Base-by-base conservation (phyloP, 1,140 invertebrate genomes). In the Tetragnatha versicolor region DNA sequence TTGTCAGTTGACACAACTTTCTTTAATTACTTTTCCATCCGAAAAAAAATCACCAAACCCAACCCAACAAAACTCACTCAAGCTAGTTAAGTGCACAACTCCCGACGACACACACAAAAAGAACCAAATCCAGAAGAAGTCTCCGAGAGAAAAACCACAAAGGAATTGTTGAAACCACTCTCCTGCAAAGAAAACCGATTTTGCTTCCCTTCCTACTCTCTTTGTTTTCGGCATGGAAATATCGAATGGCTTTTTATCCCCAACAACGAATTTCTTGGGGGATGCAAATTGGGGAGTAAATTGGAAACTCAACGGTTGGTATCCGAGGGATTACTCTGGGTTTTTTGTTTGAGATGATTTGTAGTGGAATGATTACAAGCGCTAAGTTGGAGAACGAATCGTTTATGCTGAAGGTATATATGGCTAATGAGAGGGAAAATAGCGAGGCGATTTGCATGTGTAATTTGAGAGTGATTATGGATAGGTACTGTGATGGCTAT, bases 261-360 rank as follows among this genome's bases (percentile, higher is more conserved):
- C 14, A n/a, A 42, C 29, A 33, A 33, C 35, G 55, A 31, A 33
- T 7, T 17, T 31, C 35, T 58, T 58, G 14, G 14, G 17, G 27
- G 61, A 65, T 65, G 37, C 37, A 65, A 65, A 65, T 65, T 65
- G 20, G 27, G 33, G 22, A 65, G 42, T 65, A 65, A 65, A 45
- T 45, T 65, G 61, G 10, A 42, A 65, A 65, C 33, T 25, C 20
- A 45, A 7, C 12, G 12, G 20, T 2, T 20, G 42, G 20, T 47
- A 12, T 47, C 42, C 20, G 42, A 20, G 12, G 42, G 12, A 47
- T 47, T 47, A n/a, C n/a, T n/a, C n/a, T n/a, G n/a, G n/a, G n/a
- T n/a, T n/a, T n/a, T n/a, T n/a, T n/a, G n/a, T n/a, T n/a, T n/a
- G n/a, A n/a, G n/a, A n/a, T n/a, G n/a, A n/a, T n/a, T n/a, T n/a